Evolutionary conservation across 2,888 invertebrate genomes (phyloP).

Genomic region (Disparrhopalites patrizii): DNA sequence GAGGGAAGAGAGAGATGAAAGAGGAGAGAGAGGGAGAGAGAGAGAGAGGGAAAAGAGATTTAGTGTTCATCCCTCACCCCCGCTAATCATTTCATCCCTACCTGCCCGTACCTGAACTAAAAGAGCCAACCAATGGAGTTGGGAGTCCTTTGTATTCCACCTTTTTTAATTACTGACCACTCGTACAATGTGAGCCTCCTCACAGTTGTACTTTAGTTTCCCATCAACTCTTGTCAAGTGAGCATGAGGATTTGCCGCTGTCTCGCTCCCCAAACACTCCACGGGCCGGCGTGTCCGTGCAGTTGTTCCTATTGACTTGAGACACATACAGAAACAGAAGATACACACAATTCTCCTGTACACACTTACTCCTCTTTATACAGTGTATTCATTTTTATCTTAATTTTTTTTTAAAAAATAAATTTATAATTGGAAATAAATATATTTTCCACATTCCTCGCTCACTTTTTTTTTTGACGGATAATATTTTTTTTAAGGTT

Average conservation of each 20-base stretch:
- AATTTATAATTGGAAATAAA: no score
- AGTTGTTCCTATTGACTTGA: no score
- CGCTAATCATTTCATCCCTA: constrained; percentile 34
- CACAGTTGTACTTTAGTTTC: constrained; percentile 45
- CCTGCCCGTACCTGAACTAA: constrained; percentile 30
- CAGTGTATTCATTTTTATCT: no score
- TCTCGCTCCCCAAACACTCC: background rate
- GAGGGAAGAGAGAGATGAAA: background rate
- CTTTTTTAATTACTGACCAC: constrained; percentile 49
- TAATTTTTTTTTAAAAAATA: no score
- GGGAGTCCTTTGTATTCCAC: constrained; percentile 44
- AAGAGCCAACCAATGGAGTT: constrained; percentile 46
- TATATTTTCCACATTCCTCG: no score
- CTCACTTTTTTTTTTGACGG: no score
- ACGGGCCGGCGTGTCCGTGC: constrained; percentile 9
- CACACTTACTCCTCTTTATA: no score
- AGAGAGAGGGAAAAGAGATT: background rate
- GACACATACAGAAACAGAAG: no score
- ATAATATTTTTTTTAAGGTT: no score
- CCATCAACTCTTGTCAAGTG: constrained; percentile 37
- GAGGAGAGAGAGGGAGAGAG: constrained; percentile 1
- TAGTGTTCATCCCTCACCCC: constrained; percentile 28
- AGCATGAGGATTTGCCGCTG: constrained; percentile 11
- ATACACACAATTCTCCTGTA: no score
- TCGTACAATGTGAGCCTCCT: constrained; percentile 41